Evolutionary conservation across 1,140 invertebrate genomes (phyloP), one percentile per base, ranked within the genome.

Genomic region (Drosophila athabasca): DNA sequence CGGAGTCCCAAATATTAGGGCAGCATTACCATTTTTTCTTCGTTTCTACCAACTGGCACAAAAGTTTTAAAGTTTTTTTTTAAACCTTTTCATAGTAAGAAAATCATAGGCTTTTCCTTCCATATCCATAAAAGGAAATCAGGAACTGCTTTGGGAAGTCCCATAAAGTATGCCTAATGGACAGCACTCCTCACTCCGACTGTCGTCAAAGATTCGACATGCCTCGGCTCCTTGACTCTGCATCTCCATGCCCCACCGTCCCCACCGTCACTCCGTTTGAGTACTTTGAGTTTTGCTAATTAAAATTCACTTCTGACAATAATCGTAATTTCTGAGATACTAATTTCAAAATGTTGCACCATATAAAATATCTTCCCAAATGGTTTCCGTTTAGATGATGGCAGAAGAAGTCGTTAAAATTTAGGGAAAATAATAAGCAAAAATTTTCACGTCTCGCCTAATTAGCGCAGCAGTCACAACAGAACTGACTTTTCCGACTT

Each of bases 291-390:
- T 26, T 50, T 53, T 58, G 6, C 75, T 76, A 76, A 88, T 87
- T 88, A 87, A 88, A 88, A 88, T 73, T 88, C 79, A 79, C 76
- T 83, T 82, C 35, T 68, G 66, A 68, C 62, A 82, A 87, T 87
- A 88, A 83, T 52, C 69, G 59, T 88, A 87, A 87, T 59, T 89
- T 64, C 61, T 58, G 66, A 88, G 83, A 88, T 89, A 88, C 84
- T 88, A 89, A 88, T 89, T 88, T 89, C 83, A 88, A 65, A 88
- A 88, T 88, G 83, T 88, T 89, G 84, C 83, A 88, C 79, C 62
- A 69, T 59, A 78, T 78, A 87, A 82, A 82, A 76, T 87, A 82
- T 78, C 74, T 76, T 45, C 31, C 22, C 22, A 39, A 79, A 75
- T 64, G 71, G 51, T 7, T 54, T 61, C 55, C 1, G 26, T 31